phyloP scores from a whole-genome alignment of 2,888 invertebrate genomes.

The Scaptodrosophila latifasciaeformis region DNA sequence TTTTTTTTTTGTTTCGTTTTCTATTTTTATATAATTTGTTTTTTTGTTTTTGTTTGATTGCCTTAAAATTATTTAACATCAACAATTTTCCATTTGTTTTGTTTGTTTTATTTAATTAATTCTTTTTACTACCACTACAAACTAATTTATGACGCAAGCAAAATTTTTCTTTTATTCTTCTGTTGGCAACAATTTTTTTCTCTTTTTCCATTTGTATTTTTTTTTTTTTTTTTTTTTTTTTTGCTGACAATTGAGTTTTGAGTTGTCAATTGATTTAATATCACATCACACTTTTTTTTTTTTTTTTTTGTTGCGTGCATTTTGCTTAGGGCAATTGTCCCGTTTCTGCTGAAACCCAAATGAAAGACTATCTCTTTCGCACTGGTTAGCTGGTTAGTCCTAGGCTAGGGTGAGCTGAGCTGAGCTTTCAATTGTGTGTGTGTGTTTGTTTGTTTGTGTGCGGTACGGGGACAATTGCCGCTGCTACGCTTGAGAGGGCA shows the following conservation, averaged over 20 bases:
- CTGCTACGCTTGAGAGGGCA: no score
- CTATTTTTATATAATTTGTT: constrained; percentile 28
- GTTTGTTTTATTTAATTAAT: constrained; percentile 20
- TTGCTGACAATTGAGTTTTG: constrained; percentile 26
- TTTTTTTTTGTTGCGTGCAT: no score
- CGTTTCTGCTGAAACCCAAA: no score
- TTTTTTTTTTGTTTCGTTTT: no score
- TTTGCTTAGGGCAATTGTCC: no score
- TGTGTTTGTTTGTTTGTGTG: constrained; percentile 4
- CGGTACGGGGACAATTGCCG: no score
- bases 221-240: constrained; percentile 24
- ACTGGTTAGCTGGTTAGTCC: no score
- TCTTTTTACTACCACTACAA: constrained; percentile 6
- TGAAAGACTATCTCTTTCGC: no score
- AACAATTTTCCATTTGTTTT: constrained; percentile 52
- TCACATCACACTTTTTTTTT: constrained; percentile 7
- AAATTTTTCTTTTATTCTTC: not conserved
- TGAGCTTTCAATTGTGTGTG: no score
- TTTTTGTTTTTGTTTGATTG: constrained; percentile 32
- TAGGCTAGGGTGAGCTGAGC: no score
- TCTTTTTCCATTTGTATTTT: constrained; percentile 11
- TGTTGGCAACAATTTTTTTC: constrained; percentile 10
- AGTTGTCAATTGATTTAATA: constrained; percentile 9
- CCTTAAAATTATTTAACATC: constrained; percentile 64
- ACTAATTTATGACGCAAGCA: constrained; percentile 1